phyloP scores from a whole-genome alignment of 1,140 invertebrate species.

The Zaprionus kolodkinae region DNA sequence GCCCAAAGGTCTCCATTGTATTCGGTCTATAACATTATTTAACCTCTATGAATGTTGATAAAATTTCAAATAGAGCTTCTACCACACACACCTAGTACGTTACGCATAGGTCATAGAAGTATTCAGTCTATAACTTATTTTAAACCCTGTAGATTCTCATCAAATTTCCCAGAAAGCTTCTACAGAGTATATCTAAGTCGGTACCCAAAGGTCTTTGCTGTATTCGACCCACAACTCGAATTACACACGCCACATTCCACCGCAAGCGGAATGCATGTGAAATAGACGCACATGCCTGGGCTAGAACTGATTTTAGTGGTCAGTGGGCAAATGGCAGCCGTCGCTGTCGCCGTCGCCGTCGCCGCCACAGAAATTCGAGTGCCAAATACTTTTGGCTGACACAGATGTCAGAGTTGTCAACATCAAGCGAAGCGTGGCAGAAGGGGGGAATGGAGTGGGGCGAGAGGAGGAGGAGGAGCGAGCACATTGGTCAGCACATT shows the following conservation, averaged over 20 bases:
- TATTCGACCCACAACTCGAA: slow-evolving; percentile 1
- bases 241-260: slow-evolving; percentile 3
- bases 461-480: slow-evolving; percentile 5
- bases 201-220: background rate
- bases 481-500: background rate
- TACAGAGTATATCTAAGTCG: background rate
- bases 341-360: no score
- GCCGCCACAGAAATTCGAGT: slow-evolving; percentile 66
- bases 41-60: background rate
- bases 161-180: background rate
- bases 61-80: background rate
- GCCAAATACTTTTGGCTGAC: slow-evolving; percentile 60
- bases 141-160: background rate
- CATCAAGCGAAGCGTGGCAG: slow-evolving; percentile 51
- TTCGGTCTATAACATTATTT: background rate
- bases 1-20: background rate
- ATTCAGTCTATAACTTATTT: background rate
- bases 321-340: background rate
- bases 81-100: background rate
- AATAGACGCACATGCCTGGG: slow-evolving; percentile 3
- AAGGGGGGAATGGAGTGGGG: background rate
- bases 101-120: background rate
- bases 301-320: slow-evolving; percentile 1
- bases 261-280: slow-evolving; percentile 3
- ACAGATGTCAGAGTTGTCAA: slow-evolving; percentile 80